Base-by-base conservation (phyloP, 2,888 invertebrate genomes). In the Aricia artaxerxes region DNA sequence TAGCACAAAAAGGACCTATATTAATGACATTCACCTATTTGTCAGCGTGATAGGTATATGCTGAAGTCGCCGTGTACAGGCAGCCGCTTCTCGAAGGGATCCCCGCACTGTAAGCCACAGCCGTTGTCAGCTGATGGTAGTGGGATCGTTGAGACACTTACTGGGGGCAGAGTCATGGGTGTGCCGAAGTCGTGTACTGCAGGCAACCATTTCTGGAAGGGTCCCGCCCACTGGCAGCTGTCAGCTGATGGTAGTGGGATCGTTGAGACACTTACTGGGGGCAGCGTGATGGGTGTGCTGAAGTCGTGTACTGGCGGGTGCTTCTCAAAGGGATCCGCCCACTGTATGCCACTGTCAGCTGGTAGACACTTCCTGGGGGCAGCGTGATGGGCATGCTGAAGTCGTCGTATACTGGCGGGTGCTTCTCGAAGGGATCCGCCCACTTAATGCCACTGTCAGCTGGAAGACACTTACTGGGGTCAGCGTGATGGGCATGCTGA, bases 321-420 rank as follows among this genome's bases (percentile, higher is more conserved):
- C 85, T 90, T 91, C 80, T 91, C 91, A 82, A 90, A 92, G 13
- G 90, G 91, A 57, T 88, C 85, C 49, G 1, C 1, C 38, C 38
- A 38, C 4, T 38, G 90, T 88, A n/a, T 93, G 92, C 49, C 49
- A 49, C 49, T 49, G 49, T 7, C 49, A 11, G 49, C 9, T 49
- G 49, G 49, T 40, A 5, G 9, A 11, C 49, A 49, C 49, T 49
- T 49, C 11, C 49, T 49, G 90, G 89, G 16, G 94, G 92, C 81
- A 93, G 87, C 5, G 91, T 92, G 81, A 93, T 85, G 57, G 91
- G 93, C 80, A 89, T 83, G 81, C 83, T 86, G 82, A 82, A 85
- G 44, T 88, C 86, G 31, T 90, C 88, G n/a, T 88, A 87, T 38
- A 82, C 81, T 31, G 83, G 84, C 2, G 85, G 82, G 80, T n/a